Evolutionary conservation across 2,888 invertebrate genomes (phyloP).

Genomic region (Cephus pygmeus): DNA sequence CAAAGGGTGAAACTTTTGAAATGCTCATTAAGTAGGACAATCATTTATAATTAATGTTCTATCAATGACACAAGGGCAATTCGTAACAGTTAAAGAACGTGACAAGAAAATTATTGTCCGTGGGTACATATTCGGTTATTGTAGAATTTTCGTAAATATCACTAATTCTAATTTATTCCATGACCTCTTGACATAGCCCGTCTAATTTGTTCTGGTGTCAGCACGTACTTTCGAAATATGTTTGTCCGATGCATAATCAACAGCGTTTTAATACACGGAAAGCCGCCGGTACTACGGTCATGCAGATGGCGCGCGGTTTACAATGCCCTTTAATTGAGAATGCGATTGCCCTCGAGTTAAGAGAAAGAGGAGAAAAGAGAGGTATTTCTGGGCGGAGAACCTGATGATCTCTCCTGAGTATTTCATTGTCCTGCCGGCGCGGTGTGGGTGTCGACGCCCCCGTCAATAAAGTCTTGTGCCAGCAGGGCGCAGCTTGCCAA

Average conservation of each 20-base stretch:
- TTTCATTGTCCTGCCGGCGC: constrained; percentile 4
- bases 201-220: background rate
- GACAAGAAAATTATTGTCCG: background rate
- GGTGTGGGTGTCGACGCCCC: constrained; percentile 6
- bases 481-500: background rate
- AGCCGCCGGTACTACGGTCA: background rate
- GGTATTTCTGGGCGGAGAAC: constrained; percentile 25
- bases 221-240: background rate
- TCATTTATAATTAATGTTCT: constrained; percentile 49
- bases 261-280: background rate
- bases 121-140: background rate
- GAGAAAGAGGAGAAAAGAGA: constrained; percentile 14
- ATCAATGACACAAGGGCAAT: constrained; percentile 35
- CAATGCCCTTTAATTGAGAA: constrained; percentile 21
- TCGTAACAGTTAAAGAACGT: background rate
- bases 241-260: background rate
- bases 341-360: constrained; percentile 23
- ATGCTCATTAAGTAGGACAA: constrained; percentile 50
- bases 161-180: background rate
- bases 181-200: background rate
- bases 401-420: constrained; percentile 16
- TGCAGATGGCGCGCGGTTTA: constrained; percentile 12
- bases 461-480: background rate
- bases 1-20: constrained; percentile 27
- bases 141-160: background rate